A percentile compares a stretch with the other conserved stretches of the same genome.
Conservation (phyloP, 2,888 invertebrate genomes). For the Lithophane socia region DNA sequence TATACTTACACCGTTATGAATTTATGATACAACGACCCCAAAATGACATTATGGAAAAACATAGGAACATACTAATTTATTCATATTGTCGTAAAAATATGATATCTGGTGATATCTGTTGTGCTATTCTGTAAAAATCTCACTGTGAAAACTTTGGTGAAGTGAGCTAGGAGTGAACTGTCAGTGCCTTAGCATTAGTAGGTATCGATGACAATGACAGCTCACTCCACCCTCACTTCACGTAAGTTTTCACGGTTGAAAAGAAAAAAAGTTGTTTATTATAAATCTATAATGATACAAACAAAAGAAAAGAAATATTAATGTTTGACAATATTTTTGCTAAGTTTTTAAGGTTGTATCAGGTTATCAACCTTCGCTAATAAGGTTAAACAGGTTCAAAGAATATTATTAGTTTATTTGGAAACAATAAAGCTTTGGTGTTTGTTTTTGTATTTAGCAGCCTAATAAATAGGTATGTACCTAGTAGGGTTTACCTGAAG, state of each 20-base stretch:
- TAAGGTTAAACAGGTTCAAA: conserved; percentile 14
- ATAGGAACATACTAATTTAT: neutral
- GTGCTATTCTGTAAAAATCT: too few relatives aligned
- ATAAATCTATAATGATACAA: neutral
- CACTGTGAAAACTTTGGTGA: too few relatives aligned
- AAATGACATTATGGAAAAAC: neutral
- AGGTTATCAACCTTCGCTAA: conserved; percentile 9
- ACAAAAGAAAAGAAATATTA: conserved; percentile 1
- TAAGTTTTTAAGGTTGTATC: neutral
- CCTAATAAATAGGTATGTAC: neutral
- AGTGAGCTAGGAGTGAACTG: too few relatives aligned
- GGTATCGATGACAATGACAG: too few relatives aligned
- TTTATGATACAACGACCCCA: neutral
- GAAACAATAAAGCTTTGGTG: neutral
- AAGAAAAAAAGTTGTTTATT: too few relatives aligned
- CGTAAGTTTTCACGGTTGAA: too few relatives aligned
- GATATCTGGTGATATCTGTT: neutral
- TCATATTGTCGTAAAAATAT: neutral
- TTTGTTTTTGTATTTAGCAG: neutral
- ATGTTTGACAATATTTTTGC: neutral
- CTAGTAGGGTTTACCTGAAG: too few relatives aligned
- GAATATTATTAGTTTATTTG: neutral
- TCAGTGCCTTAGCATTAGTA: too few relatives aligned
- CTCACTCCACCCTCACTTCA: too few relatives aligned
- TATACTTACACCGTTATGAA: neutral